Base-by-base conservation (phyloP, 1,140 invertebrate species). In the Brachionus sp. region DNA sequence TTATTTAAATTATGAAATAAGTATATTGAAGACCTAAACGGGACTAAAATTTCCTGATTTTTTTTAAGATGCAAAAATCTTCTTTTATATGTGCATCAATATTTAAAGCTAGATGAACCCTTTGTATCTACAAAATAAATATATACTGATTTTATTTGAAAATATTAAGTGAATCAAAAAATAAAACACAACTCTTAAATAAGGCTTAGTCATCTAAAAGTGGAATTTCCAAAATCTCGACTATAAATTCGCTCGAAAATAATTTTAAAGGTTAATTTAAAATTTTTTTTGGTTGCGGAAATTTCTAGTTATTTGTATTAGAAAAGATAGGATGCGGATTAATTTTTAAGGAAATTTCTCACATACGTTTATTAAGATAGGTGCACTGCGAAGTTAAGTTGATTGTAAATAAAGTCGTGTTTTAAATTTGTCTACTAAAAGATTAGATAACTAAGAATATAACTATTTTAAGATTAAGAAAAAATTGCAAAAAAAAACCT, bases 381-480 rank as follows among this genome's bases (percentile, higher is more conserved):
- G 50, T 57, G 50, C 50, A 57, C 50, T n/a, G 3, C 19, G 16
- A 57, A 57, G 19, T 19, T 57, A 57, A 57, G 50, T 57, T 57
- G 50, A 57, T 57, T 57, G 50, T 57, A 57, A 57, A 57, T 5
- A 57, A 57, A 57, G 19, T 57, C 50, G 50, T 57, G 50, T 57
- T 57, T 57, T 16, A 57, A 57, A 57, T 57, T 57, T 25, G 50
- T 57, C 50, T 19, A 57, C 50, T 57, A 57, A n/a, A 57, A 57
- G 50, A 57, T 57, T 57, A 57, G 50, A 57, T 57, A 57, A 57
- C 50, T 57, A 19, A 1, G 50, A 9, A 57, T 19, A 23, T 57
- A 57, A 57, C 50, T 57, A 57, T 57, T 57, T 57, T 57, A 57
- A 57, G 50, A 57, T 57, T 57, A 57, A 57, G 16, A 23, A 57